Evolutionary conservation across 2,888 invertebrate species (phyloP).

Genomic region (Acanthococcus lagerstroemiae): DNA sequence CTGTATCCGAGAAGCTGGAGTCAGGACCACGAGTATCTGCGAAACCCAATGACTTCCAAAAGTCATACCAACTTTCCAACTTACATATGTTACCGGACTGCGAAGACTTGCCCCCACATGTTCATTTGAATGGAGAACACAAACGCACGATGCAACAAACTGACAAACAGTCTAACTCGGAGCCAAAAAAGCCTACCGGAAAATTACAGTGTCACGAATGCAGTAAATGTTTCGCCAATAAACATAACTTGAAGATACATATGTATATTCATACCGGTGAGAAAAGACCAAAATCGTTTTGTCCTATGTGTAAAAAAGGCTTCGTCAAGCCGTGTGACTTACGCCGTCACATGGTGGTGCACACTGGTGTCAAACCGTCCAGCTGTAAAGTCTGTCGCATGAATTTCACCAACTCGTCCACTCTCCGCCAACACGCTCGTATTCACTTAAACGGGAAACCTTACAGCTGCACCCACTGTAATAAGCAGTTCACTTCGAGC

Average conservation of each 20-base stretch:
- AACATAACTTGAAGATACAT: conserved; percentile 35
- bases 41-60: too few species aligned
- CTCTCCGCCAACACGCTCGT: conserved; percentile 34
- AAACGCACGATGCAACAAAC: not conserved
- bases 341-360: conserved; percentile 34
- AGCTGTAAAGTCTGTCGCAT: conserved; percentile 34
- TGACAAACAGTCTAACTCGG: not conserved
- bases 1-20: too few species aligned
- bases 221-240: conserved; percentile 34
- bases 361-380: conserved; percentile 32
- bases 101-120: conserved; percentile 29
- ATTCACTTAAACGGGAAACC: conserved; percentile 30
- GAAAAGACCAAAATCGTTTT: conserved; percentile 32
- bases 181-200: not conserved
- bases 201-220: conserved; percentile 34
- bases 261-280: conserved; percentile 33
- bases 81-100: conserved; percentile 28
- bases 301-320: conserved; percentile 35
- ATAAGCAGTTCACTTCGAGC: conserved; percentile 32
- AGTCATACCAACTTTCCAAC: too few species aligned
- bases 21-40: too few species aligned
- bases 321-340: conserved; percentile 35
- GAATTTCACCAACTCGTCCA: conserved; percentile 32
- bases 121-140: conserved; percentile 4
- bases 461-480: conserved; percentile 30